These are phyloP conservation scores for Sebastes matsubarae DNA, from an alignment of 2,797 vertebrate genomes.

Conservation along the genomic window DNA sequence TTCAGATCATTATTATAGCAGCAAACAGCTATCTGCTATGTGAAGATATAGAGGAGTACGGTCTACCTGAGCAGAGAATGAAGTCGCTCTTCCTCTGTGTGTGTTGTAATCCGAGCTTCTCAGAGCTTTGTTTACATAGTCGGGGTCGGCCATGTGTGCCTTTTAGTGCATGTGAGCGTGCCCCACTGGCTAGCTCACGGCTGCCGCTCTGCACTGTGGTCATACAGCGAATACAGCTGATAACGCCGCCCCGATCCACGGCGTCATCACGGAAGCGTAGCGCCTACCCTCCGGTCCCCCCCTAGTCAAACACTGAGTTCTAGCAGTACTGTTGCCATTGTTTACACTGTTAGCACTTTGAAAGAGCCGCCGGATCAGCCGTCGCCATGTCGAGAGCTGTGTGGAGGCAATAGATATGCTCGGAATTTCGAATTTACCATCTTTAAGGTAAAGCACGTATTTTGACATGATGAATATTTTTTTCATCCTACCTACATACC, in stretches of 20 bases:
- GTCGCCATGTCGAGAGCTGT: fast-evolving
- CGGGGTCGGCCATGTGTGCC: neutral
- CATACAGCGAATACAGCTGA: no score
- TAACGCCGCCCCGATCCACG: no score
- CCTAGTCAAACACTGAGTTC: fast-evolving
- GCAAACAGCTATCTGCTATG: neutral
- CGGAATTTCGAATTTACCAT: no score
- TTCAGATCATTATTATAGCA: neutral
- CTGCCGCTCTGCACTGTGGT: no score
- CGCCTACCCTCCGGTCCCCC: no score
- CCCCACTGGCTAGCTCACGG: no score
- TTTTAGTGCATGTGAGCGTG: neutral
- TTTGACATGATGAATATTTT: no score
- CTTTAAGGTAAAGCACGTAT: no score
- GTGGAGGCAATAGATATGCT: no score
- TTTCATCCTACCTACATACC: fast-evolving
- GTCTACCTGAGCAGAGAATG: neutral
- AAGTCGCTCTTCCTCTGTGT: neutral
- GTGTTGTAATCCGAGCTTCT: neutral
- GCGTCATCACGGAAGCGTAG: fast-evolving
- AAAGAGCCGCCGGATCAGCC: fast-evolving
- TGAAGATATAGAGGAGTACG: neutral
- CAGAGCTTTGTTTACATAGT: neutral
- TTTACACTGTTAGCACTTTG: no score
- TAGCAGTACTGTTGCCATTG: no score